Base-by-base conservation (phyloP, 2,797 vertebrate species). In the Melanotaenia parkinsoni region DNA sequence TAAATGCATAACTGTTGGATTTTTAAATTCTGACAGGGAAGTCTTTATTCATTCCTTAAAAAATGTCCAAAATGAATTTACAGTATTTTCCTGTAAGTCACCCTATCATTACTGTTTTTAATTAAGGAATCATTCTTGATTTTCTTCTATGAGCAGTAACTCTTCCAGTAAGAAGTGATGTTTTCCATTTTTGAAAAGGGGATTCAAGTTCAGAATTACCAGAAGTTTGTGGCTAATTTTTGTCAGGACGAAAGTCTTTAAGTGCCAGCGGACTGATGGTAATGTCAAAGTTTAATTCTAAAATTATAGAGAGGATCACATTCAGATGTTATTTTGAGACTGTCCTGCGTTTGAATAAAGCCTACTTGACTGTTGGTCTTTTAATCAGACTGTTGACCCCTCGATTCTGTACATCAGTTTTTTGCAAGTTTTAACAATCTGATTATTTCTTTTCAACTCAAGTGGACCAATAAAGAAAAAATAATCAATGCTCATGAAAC, bases 21-120 rank as follows among this genome's bases (percentile, higher is more conserved):
- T 66, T 30, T 73, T 68, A 8, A 67, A 71, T 76, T 63, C 16
- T 16, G 30, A 68, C 18, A 24, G 30, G 22, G 13, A 53, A 32
- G 20, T 7, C 2, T 50, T 50, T 50, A 50, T n/a, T 20, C 2
- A 2, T 3, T 50, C 20, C 20, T 20, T 50, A 50, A n/a, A n/a
- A n/a, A 50, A 50, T 47, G 38, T 40, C 13, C 38, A 40, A 40
- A 50, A 43, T 43, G 8, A 50, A n/a, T 50, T 50, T 22, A 33
- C 32, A 33, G 32, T 33, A n/a, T 4, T 50, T 22, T 20, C 8
- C 7, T 18, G 45, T n/a, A 20, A 7, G 5, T n/a, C 43, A n/a
- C 18, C 43, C 18, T 6, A 47, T 8, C 1, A 50, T n/a, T n/a
- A n/a, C 4, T 50, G 45, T 50, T 50, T 50, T 22, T 10, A 45